Conservation (phyloP, 2,113 vertebrate genomes). For the Dinomys branickii region DNA sequence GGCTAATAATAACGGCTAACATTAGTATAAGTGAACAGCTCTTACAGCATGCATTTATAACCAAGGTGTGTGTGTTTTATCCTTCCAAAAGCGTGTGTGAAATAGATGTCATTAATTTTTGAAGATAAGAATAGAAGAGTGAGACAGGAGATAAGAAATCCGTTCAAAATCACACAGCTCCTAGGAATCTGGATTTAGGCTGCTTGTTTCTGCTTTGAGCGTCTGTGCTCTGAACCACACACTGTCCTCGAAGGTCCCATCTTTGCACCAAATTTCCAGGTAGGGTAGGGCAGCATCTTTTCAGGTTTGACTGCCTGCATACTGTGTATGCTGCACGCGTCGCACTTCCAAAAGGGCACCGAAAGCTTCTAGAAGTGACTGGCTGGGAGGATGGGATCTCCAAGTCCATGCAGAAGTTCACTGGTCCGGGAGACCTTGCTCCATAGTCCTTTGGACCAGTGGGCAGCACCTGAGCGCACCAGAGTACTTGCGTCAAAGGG, state of each 20-base stretch:
- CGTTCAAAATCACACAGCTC: constrained; percentile 29
- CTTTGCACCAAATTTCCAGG: neutral
- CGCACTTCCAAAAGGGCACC: neutral
- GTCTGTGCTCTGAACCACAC: neutral
- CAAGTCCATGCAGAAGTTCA: neutral
- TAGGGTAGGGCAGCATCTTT: neutral
- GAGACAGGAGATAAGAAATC: neutral
- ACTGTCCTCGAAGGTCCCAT: neutral
- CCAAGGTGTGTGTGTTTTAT: neutral
- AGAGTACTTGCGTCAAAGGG: neutral
- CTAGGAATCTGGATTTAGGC: neutral
- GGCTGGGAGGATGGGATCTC: neutral
- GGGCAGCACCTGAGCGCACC: neutral
- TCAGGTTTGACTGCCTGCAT: neutral
- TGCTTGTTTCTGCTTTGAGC: neutral
- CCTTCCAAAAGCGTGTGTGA: neutral
- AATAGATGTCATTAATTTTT: neutral
- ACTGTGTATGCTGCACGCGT: neutral
- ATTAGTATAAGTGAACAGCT: neutral
- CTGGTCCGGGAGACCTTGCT: neutral
- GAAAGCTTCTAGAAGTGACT: neutral
- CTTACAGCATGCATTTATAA: neutral
- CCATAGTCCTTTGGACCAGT: neutral
- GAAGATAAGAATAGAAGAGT: neutral
- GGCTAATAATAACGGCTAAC: neutral